Percentiles rank a stretch among this genome's conserved stretches.
phyloP scores from a whole-genome alignment of 2,113 vertebrate genomes.

The Chunga burmeisteri region DNA sequence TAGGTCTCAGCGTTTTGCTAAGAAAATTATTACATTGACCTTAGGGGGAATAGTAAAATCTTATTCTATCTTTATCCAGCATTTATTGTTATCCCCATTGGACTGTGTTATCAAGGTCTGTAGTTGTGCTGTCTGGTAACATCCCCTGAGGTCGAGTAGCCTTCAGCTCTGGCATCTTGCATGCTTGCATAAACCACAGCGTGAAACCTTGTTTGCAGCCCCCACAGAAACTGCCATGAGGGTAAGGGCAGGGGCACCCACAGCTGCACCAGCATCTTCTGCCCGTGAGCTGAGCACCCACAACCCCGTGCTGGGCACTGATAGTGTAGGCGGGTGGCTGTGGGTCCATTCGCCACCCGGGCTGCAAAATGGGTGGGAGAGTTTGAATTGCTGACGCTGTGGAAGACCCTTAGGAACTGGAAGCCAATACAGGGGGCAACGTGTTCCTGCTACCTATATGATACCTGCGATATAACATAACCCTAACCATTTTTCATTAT shows the following conservation, averaged over 20 bases:
- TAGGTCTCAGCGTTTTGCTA: constrained; percentile 1
- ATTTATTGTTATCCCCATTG: not conserved
- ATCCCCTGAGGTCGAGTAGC: not conserved
- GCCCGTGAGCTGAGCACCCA: not conserved
- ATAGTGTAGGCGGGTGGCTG: accelerated
- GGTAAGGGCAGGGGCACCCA: not conserved
- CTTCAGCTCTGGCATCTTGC: not conserved
- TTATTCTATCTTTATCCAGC: not conserved
- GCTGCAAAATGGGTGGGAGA: not conserved
- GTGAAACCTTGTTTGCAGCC: not conserved
- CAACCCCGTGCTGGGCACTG: not conserved
- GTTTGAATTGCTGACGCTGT: not conserved
- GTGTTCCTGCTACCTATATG: not conserved
- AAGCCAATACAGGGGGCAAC: not conserved
- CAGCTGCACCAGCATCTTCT: not conserved
- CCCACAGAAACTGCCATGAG: not conserved
- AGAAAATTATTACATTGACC: not conserved
- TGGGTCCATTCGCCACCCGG: not conserved
- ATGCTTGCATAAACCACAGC: accelerated
- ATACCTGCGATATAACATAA: not conserved
- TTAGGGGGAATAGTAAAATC: not conserved
- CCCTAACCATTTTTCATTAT: not conserved
- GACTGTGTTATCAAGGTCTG: not conserved
- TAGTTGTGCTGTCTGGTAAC: not conserved
- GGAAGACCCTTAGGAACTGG: not conserved